Evolutionary conservation across 2,113 vertebrate species (phyloP), one percentile per base, ranked within the genome.

Genomic region (Penelope pileata): DNA sequence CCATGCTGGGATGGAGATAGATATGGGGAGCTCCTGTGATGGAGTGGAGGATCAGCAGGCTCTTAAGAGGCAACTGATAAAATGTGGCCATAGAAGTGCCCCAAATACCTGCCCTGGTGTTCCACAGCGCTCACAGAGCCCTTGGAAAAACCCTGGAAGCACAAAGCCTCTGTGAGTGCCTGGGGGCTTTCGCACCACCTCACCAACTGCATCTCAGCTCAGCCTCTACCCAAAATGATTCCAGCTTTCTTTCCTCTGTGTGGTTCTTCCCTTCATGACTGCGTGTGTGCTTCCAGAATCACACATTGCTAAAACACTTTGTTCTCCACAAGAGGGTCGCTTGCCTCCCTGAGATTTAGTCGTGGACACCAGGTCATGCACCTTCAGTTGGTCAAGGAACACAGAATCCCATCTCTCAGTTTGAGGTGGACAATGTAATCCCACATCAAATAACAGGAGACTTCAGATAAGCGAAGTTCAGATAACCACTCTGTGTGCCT

Each of bases 391-490:
- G 29, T 8, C 2, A 2, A 34, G 38, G 26, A 69, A 88, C 75
- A 86, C 19, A 86, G 70, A 88, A 78, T 84, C 36, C 32, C 29
- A 18, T 48, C 69, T 79, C 74, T 59, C 5, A 2, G 24, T 66
- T 76, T 67, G 69, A 89, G 48, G 16, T 54, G 60, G 59, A 83
- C 15, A 6, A 45, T 40, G 70, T 90, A 95, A 96, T 90, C 76
- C 63, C 53, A 54, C 78, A 40, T 75, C 94, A 97, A 96, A 97
- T 76, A 97, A 26, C 24, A 92, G 75, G 66, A 81, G 58, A 59
- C 53, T 81, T 91, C 54, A 85, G 93, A 78, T 66, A 96, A 91
- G n/a, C 59, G 84, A 93, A 84, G 43, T 90, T 93, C 91, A 94
- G 93, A 95, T 95, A 96, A 90, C 12, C 59, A 51, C 1, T 2